Base-by-base conservation (phyloP, 2,113 vertebrate species). In the Calypte anna region DNA sequence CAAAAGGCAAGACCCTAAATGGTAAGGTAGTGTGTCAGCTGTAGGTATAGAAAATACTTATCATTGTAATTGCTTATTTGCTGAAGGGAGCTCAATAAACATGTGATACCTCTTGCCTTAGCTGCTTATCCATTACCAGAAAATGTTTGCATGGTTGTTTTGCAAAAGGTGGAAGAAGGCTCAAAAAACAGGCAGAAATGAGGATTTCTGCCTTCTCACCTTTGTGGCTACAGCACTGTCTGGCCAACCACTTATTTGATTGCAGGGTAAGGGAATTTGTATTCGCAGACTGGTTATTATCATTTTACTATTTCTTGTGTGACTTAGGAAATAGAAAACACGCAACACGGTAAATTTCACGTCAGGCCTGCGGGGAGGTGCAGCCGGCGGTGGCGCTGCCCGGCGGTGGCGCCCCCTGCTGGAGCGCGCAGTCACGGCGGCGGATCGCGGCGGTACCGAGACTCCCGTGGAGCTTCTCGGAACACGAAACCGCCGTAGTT, bases 351-450 rank as follows among this genome's bases (percentile, higher is more conserved):
- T 2, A 18, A 23, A 43, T 9, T 2, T 5, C 6, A 8, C 44
- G 21, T 4, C 19, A 13, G 43, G 20, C 8, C 1, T 16, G 22
- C n/a, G 2, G 10, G 50, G 54, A 7, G n/a, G 27, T 18, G 27
- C 27, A 27, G 15, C 20, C 7, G 31, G 19, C 53, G 48, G 48
- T 23, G 22, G 50, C 50, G 9, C 6, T 48, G 48, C 18, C 48
- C 18, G 48, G 14, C 14, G 53, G 46, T 40, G 44, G 54, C 50
- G 92, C 91, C 92, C 95, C 88, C 96, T 97, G 22, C 53, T 5
- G 31, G 78, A 59, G 62, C 13, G 7, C 3, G 22, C 30, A 14
- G 18, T 20, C 44, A 27, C 0, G 55, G 30, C 46, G 3, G 27
- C 21, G 10, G 13, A 25, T 17, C 20, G 55, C 5, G 10, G 33